Evolutionary conservation across 2,797 vertebrate genomes (phyloP).

Genomic region (Gallinago nigripennis): DNA sequence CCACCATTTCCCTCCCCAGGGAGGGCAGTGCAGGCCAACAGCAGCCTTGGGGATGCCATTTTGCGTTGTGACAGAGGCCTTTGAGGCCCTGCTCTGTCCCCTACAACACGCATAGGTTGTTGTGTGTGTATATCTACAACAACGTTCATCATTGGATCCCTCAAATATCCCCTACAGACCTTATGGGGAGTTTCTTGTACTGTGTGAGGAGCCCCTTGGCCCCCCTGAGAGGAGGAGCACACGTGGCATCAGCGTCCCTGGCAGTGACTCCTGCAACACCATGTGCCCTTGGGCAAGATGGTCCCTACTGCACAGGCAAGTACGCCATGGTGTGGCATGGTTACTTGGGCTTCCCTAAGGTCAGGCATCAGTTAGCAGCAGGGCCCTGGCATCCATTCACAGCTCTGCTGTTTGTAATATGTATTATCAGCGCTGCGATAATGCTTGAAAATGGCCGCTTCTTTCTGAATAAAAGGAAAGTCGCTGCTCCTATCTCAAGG

Average conservation of each 20-base stretch:
- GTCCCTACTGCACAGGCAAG: neutral
- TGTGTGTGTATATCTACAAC: neutral
- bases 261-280: accelerated
- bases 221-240: neutral
- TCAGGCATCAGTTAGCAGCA: neutral
- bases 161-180: neutral
- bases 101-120: neutral
- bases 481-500: neutral
- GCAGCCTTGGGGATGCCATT: neutral
- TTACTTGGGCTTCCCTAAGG: neutral
- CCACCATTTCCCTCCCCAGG: neutral
- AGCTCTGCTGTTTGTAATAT: constrained; percentile 15
- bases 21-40: neutral
- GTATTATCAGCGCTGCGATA: neutral
- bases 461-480: constrained; percentile 42
- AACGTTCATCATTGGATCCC: neutral
- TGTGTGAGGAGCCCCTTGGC: neutral
- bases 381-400: neutral
- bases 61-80: accelerated
- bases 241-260: neutral
- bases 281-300: accelerated
- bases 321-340: accelerated
- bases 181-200: neutral
- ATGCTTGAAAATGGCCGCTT: constrained; percentile 18
- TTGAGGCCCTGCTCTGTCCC: neutral